Percentiles rank a stretch among this genome's conserved stretches.
Evolutionary conservation across 2,888 invertebrate genomes (phyloP).

Genomic region (Parasteatoda lunata): DNA sequence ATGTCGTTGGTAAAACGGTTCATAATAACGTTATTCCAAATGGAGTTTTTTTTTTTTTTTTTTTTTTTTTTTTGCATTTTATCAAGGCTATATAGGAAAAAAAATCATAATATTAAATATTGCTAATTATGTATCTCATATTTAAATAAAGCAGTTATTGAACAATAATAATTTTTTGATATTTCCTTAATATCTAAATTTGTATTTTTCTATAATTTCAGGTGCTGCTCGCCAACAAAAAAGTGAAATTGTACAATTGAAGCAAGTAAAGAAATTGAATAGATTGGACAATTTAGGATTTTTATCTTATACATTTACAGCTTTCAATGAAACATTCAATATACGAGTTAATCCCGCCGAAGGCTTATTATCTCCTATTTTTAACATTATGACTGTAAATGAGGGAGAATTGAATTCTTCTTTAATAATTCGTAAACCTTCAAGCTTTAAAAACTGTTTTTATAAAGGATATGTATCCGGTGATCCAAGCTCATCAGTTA

Average conservation of each 20-base stretch:
- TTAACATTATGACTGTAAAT: slow-evolving; percentile 31
- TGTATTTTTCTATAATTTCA: slow-evolving; percentile 23
- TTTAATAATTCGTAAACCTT: slow-evolving; percentile 14
- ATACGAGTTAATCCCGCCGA: slow-evolving; percentile 26
- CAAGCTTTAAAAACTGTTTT: slow-evolving; percentile 31
- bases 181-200: neutral
- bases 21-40: no score
- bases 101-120: no score
- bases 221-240: slow-evolving; percentile 22
- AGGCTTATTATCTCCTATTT: slow-evolving; percentile 31
- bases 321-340: slow-evolving; percentile 36
- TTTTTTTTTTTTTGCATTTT: no score
- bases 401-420: slow-evolving; percentile 30
- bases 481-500: slow-evolving; percentile 30
- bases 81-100: no score
- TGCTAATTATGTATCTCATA: neutral
- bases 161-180: neutral
- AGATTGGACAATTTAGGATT: neutral
- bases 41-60: no score
- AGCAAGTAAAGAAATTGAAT: neutral
- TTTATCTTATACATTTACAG: slow-evolving; percentile 31
- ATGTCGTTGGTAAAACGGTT: no score
- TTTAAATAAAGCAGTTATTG: neutral
- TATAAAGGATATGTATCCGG: slow-evolving; percentile 33
- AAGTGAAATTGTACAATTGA: slow-evolving; percentile 14